Percentiles rank a stretch among this genome's conserved stretches.
These are phyloP conservation scores for Scelioninae gen. 1 DNA, from an alignment of 2,888 invertebrate species.

Conservation along the genomic window DNA sequence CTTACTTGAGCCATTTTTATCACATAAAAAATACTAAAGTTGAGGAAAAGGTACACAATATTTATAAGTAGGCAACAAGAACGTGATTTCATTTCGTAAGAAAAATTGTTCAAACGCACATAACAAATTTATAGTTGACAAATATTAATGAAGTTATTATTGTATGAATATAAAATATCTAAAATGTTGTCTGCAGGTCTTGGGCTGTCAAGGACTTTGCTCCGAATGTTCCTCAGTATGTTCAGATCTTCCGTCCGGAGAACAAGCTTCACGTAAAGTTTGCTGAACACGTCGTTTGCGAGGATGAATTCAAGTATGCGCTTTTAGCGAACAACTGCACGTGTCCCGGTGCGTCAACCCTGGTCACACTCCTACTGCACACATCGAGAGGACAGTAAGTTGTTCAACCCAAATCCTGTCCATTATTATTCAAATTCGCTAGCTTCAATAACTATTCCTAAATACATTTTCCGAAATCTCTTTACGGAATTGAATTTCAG, in stretches of 20 bases:
- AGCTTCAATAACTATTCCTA: no score
- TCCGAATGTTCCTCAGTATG: conserved; percentile 97
- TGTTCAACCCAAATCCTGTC: no score
- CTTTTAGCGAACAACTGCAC: conserved; percentile 99
- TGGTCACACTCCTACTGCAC: conserved; percentile 97
- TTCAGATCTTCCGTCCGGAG: conserved; percentile 99
- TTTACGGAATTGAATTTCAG: neutral
- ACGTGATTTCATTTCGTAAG: no score
- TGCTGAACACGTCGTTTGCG: conserved; percentile 99
- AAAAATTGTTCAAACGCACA: no score
- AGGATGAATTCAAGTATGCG: conserved; percentile 99
- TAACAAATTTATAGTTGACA: no score
- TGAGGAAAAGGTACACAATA: no score
- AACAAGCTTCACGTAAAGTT: conserved; percentile 99
- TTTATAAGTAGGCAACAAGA: no score
- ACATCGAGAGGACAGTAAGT: conserved; percentile 99
- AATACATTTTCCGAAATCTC: neutral
- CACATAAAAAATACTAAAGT: no score
- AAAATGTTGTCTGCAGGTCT: conserved; percentile 86
- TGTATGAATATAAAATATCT: neutral
- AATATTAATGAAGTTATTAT: no score
- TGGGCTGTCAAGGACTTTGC: conserved; percentile 99
- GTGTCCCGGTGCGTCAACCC: conserved; percentile 98
- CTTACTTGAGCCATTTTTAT: no score
- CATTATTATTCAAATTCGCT: neutral